These are phyloP conservation scores for Manacus vitellinus DNA, from an alignment of 2,113 vertebrate genomes.

Conservation along the genomic window DNA sequence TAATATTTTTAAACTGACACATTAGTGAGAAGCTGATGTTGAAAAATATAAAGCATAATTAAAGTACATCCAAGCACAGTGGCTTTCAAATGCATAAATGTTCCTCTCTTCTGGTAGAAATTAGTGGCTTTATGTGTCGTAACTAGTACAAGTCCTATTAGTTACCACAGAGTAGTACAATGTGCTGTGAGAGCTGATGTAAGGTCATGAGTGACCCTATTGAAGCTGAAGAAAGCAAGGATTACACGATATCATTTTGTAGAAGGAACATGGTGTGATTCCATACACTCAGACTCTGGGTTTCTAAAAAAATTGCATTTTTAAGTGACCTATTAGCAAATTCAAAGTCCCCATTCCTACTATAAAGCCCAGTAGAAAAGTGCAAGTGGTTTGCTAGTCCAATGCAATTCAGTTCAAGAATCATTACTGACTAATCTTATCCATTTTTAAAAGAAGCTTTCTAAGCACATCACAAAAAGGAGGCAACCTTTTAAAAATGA, in stretches of 20 bases:
- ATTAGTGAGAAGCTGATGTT: not conserved
- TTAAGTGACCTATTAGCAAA: not conserved
- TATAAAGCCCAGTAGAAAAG: not conserved
- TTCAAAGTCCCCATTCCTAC: not conserved
- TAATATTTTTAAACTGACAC: not conserved
- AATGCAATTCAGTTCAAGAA: not conserved
- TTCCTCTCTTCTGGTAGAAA: not conserved
- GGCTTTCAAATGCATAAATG: not conserved
- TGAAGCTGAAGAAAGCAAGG: not conserved
- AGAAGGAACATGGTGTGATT: not conserved
- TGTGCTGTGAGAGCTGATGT: not conserved
- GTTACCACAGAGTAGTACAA: not conserved
- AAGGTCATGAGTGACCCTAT: not conserved
- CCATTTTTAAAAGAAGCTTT: not conserved
- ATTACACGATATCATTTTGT: accelerated
- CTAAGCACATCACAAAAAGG: not conserved
- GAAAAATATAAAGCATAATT: not conserved
- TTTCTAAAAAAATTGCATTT: not conserved
- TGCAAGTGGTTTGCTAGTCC: not conserved
- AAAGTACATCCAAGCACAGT: not conserved
- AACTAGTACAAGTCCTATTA: not conserved
- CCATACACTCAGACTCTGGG: not conserved
- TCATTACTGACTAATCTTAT: not conserved
- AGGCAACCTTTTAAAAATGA: not conserved
- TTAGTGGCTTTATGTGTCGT: not conserved